These are phyloP conservation scores for Atta colombica DNA, from an alignment of 1,140 invertebrate species.

Conservation along the genomic window DNA sequence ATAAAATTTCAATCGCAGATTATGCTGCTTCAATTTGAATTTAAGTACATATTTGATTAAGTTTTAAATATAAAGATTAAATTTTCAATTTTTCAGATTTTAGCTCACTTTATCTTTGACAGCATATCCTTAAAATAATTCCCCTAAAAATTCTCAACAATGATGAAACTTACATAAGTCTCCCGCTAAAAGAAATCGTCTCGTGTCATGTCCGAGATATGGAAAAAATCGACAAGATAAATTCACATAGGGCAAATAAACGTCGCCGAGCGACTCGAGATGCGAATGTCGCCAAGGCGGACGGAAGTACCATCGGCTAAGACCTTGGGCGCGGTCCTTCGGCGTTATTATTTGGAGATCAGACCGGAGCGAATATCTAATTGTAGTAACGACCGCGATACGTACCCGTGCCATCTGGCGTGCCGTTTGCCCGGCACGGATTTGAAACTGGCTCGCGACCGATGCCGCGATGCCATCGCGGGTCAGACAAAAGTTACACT, in stretches of 20 bases:
- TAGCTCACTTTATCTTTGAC: neutral
- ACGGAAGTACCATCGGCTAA: constrained; percentile 21
- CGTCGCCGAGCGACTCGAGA: neutral
- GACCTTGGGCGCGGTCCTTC: constrained; percentile 56
- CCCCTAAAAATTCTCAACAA: neutral
- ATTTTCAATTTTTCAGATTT: constrained; percentile 13
- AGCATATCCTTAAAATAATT: constrained; percentile 5
- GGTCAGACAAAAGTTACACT: constrained; percentile 68
- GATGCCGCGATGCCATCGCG: too few relatives aligned
- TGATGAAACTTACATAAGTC: neutral
- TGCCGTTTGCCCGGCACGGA: constrained; percentile 70
- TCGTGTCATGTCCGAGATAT: neutral
- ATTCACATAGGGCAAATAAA: neutral
- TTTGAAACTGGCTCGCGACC: constrained; percentile 69
- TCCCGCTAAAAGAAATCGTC: neutral
- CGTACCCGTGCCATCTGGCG: constrained; percentile 83
- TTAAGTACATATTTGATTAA: constrained; percentile 15
- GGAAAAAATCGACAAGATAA: neutral
- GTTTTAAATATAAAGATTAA: constrained; percentile 11
- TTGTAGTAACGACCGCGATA: constrained; percentile 83
- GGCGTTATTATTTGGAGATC: constrained; percentile 85
- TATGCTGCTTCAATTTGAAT: constrained; percentile 6
- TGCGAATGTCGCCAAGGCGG: constrained; percentile 43
- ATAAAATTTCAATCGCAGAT: neutral
- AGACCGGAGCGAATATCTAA: constrained; percentile 80